A percentile compares a stretch with the other conserved stretches of the same genome.
phyloP scores from a whole-genome alignment of 2,113 vertebrate genomes.

The Dromaius novaehollandiae region DNA sequence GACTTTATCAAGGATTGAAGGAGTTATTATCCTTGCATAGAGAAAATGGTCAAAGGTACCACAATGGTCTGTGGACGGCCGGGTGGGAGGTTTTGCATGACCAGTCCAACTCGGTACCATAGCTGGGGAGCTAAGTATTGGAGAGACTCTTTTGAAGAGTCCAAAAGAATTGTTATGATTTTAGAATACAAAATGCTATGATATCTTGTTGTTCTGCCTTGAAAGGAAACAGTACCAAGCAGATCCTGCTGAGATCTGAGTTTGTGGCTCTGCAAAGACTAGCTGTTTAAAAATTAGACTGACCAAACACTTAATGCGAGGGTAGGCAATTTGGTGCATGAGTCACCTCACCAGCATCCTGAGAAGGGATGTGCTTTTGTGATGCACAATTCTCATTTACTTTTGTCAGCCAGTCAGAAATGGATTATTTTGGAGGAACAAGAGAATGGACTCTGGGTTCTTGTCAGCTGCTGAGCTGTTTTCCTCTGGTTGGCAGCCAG shows the following conservation, averaged over 20 bases:
- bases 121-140: fast-evolving
- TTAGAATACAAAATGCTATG: not conserved
- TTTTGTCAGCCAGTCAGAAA: not conserved
- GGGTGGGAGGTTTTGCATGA: not conserved
- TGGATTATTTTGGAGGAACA: not conserved
- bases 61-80: not conserved
- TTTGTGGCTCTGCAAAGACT: not conserved
- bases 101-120: too few relatives aligned
- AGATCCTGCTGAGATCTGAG: not conserved
- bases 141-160: not conserved
- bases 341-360: not conserved
- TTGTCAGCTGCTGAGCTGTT: not conserved
- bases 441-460: not conserved
- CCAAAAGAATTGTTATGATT: not conserved
- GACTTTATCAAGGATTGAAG: not conserved
- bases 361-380: not conserved
- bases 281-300: not conserved
- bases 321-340: not conserved
- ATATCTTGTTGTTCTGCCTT: not conserved
- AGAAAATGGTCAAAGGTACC: not conserved
- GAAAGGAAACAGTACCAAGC: not conserved
- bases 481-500: conserved; percentile 31
- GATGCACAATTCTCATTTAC: not conserved
- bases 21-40: not conserved
- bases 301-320: not conserved